A percentile compares a stretch with the other conserved stretches of the same genome.
Evolutionary conservation across 1,140 invertebrate genomes (phyloP).

Genomic region (Drosophila hydei): DNA sequence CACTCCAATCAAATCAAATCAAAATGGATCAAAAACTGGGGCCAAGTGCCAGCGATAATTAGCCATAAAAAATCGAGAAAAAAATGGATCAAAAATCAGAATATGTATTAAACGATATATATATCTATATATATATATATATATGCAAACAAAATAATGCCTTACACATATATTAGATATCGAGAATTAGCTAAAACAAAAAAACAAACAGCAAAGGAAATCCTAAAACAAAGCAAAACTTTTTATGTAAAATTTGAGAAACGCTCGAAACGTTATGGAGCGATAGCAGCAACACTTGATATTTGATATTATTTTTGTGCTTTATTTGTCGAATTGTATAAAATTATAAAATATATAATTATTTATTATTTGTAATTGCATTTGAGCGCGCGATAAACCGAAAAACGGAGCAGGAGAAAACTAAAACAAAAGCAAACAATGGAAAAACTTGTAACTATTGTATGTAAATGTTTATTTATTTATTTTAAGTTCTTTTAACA

Average conservation of each 20-base stretch:
- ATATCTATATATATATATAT: slow-evolving; percentile 9
- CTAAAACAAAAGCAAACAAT: slow-evolving; percentile 33
- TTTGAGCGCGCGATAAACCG: slow-evolving; percentile 51
- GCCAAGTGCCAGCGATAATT: slow-evolving; percentile 47
- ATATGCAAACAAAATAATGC: slow-evolving; percentile 66
- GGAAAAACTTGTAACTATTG: slow-evolving; percentile 73
- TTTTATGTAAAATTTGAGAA: slow-evolving; percentile 28
- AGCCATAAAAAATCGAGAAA: slow-evolving; percentile 77
- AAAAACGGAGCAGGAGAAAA: slow-evolving; percentile 43
- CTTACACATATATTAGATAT: slow-evolving; percentile 70
- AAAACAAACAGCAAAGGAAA: slow-evolving; percentile 6
- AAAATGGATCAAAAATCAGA: slow-evolving; percentile 75
- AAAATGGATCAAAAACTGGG: not conserved
- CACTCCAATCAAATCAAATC: not conserved
- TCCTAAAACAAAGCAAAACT: slow-evolving; percentile 27
- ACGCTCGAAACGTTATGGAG: not conserved
- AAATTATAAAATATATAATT: slow-evolving; percentile 76
- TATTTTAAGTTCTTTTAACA: slow-evolving; percentile 74
- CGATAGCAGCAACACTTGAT: slow-evolving; percentile 29
- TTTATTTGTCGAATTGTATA: slow-evolving; percentile 64
- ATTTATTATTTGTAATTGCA: slow-evolving; percentile 80
- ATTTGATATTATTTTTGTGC: slow-evolving; percentile 59
- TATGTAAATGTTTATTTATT: slow-evolving; percentile 79
- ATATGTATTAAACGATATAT: slow-evolving; percentile 71
- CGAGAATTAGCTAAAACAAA: slow-evolving; percentile 52